A percentile compares a stretch with the other conserved stretches of the same genome.
phyloP scores from a whole-genome alignment of 1,140 invertebrate species.

The Rhizoglyphus robini region DNA sequence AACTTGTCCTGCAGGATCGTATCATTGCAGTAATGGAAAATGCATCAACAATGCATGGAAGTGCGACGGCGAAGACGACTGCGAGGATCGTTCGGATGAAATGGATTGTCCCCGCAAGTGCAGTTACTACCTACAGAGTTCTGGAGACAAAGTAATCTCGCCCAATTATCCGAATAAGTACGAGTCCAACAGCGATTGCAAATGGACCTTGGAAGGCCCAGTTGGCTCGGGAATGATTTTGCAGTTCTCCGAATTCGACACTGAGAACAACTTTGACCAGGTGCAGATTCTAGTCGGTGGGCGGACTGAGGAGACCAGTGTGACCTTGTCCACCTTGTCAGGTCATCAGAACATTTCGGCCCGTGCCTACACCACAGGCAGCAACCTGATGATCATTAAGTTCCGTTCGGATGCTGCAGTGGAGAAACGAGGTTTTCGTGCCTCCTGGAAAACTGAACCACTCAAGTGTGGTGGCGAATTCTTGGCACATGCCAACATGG shows the following conservation, averaged over 20 bases:
- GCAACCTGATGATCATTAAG: conserved; percentile 95
- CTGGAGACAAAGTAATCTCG: conserved; percentile 81
- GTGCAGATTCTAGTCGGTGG: conserved; percentile 89
- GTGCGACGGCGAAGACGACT: conserved; percentile 84
- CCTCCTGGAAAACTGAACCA: conserved; percentile 49
- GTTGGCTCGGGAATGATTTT: conserved; percentile 83
- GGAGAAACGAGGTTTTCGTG: conserved; percentile 73
- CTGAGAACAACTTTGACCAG: conserved; percentile 87
- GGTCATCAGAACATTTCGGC: conserved; percentile 50
- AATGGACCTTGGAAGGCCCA: conserved; percentile 92
- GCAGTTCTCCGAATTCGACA: conserved; percentile 92
- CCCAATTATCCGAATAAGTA: conserved; percentile 89
- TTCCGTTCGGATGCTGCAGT: conserved; percentile 85
- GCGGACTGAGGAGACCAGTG: conserved; percentile 79
- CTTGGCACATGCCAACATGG: conserved; percentile 24
- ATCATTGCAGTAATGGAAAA: conserved; percentile 79
- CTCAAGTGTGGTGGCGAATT: conserved; percentile 71
- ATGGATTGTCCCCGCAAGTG: conserved; percentile 64
- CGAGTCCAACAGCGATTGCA: conserved; percentile 71
- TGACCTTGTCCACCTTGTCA: conserved; percentile 75
- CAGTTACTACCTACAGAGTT: conserved; percentile 67
- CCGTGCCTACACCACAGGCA: conserved; percentile 76
- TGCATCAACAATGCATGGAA: conserved; percentile 74
- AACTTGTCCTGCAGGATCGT: conserved; percentile 78
- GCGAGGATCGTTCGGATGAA: conserved; percentile 80